Evolutionary conservation across 2,888 invertebrate species (phyloP), one percentile per base, ranked within the genome.

Genomic region (Diarsia mendica): DNA sequence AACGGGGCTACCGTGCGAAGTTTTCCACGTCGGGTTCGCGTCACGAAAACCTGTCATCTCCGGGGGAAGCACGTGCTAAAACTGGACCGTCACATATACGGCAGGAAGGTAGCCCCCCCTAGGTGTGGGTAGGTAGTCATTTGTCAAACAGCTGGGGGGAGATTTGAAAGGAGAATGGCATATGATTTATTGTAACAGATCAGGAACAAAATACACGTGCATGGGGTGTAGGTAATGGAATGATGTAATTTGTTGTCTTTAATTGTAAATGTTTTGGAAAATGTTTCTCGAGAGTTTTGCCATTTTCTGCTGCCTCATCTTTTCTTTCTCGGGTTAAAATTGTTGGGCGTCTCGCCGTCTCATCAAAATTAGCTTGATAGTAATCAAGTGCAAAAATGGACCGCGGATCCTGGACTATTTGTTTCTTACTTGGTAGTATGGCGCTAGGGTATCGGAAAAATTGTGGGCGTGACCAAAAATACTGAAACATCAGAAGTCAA

Each of bases 11-110:
- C 53, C 67, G 75, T 68, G 77, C 60, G 51, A 66, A 66, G 67
- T 77, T 82, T 66, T 15, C 39, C 46, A 63, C 28, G 46, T 64
- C 23, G 46, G 46, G 33, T 13, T 18, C 49, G 23, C 66, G 51
- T 71, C 71, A 28, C 46, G 71, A 82, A 55, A 75, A 76, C 83
- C 66, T 83, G 80, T 80, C 83, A 80, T 80, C 80, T 80, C 80
- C 80, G 80, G 83, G 48, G 49, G 48, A 13, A 66, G 78, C 77
- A 67, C 64, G 71, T 80, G 82, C 49, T 61, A 51, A 81, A 69
- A 82, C 39, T 23, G 63, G 74, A 73, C 67, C 66, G 75, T 67
- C 44, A n/a, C n/a, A n/a, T 79, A 48, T 64, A 51, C 20, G 48
- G 44, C n/a, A 60, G 75, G 81, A 67, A 67, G 23, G 13, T 60